Conservation (phyloP, 2,888 invertebrate species). For the Mamestra brassicae region DNA sequence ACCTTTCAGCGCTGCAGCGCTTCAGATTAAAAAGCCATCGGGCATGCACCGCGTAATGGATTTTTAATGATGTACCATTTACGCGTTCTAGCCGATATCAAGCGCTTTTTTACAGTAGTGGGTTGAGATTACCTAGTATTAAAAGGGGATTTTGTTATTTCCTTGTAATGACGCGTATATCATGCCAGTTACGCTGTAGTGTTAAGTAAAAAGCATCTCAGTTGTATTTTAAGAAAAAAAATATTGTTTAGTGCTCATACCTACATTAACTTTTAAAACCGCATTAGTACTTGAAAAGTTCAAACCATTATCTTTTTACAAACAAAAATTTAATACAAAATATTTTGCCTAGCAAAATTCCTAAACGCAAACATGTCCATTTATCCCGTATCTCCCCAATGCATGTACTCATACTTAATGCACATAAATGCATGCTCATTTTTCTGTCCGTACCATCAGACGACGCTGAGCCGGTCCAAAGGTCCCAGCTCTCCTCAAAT, state of each 20-base stretch:
- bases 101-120: conserved; percentile 58
- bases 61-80: conserved; percentile 80
- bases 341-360: background rate
- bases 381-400: conserved; percentile 40
- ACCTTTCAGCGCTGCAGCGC: conserved; percentile 60
- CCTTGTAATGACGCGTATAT: too few species aligned
- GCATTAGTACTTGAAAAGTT: background rate
- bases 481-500: conserved; percentile 40
- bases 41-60: conserved; percentile 78
- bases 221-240: background rate
- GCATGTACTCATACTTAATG: conserved; percentile 48
- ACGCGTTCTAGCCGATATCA: conserved; percentile 61
- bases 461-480: conserved; percentile 38
- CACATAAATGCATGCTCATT: conserved; percentile 61
- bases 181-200: too few species aligned
- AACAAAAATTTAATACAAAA: conserved; percentile 13
- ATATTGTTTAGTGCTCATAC: too few species aligned
- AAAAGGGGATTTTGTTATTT: background rate
- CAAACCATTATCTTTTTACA: background rate
- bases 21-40: conserved; percentile 79
- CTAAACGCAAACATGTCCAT: conserved; percentile 28
- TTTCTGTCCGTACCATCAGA: conserved; percentile 32
- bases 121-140: conserved; percentile 35
- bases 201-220: too few species aligned
- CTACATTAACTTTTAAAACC: background rate